A percentile compares a stretch with the other conserved stretches of the same genome.
Conservation (phyloP, 2,113 vertebrate genomes). For the Paramisgurnus dabryanus region DNA sequence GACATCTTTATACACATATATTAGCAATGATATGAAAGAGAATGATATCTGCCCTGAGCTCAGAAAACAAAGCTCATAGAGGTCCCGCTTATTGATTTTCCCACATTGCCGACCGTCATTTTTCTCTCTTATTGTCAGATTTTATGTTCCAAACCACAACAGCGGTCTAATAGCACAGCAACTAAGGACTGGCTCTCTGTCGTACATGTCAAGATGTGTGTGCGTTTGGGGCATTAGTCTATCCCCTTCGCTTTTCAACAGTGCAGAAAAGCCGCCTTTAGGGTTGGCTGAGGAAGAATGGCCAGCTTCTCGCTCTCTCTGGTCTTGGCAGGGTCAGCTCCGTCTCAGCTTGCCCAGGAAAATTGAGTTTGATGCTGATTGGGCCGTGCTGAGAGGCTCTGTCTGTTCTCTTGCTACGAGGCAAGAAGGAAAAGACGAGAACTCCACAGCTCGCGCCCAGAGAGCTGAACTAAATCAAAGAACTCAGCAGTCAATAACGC, state of each 20-base stretch:
- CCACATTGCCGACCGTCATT: constrained; percentile 13
- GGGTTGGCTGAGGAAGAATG: constrained; percentile 20
- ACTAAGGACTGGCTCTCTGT: not conserved
- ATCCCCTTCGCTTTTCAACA: constrained; percentile 10
- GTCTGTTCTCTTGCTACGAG: constrained; percentile 32
- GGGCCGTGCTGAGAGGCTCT: constrained; percentile 39
- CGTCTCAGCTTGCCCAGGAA: constrained; percentile 40
- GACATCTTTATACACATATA: constrained; percentile 28
- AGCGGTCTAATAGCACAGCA: constrained; percentile 60
- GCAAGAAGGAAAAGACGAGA: not conserved
- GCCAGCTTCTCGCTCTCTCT: not conserved
- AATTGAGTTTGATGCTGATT: constrained; percentile 46
- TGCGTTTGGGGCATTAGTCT: constrained; percentile 10
- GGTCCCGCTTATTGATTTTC: constrained; percentile 64
- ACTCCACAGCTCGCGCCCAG: not conserved
- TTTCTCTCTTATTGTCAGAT: constrained; percentile 67
- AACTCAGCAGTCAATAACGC: constrained; percentile 40
- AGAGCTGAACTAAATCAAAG: constrained; percentile 32
- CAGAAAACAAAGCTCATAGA: constrained; percentile 47
- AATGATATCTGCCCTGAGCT: constrained; percentile 42
- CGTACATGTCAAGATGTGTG: constrained; percentile 16
- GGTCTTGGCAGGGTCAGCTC: constrained; percentile 38
- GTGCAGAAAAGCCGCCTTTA: constrained; percentile 51
- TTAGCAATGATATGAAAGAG: constrained; percentile 28
- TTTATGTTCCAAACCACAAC: constrained; percentile 67